Evolutionary conservation across 37 sponge, comb jelly and placozoan species (phyloP).

Genomic region (Ephydatia muelleri): DNA sequence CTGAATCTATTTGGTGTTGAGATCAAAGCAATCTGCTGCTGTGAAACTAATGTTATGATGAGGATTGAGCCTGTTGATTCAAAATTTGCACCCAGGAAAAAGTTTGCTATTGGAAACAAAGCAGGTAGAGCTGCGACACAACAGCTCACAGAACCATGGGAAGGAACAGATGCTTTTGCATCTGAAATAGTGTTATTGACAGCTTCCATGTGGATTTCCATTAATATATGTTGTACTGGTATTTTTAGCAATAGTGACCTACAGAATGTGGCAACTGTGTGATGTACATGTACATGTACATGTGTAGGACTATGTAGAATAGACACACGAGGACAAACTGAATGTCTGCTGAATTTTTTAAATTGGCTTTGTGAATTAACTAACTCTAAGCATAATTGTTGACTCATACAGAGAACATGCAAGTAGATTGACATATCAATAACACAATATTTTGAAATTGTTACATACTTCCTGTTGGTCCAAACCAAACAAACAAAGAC

Average conservation of each 20-base stretch:
- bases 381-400: too few relatives aligned
- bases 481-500: too few relatives aligned
- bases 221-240: too few relatives aligned
- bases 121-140: neutral
- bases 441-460: too few relatives aligned
- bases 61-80: neutral
- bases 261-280: neutral
- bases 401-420: too few relatives aligned
- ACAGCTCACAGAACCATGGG: neutral
- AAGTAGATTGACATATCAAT: too few relatives aligned
- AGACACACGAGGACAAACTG: too few relatives aligned
- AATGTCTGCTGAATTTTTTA: neutral
- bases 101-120: neutral
- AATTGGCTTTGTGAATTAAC: neutral
- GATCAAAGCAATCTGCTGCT: neutral
- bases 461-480: too few relatives aligned
- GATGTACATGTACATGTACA: neutral
- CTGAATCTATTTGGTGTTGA: neutral
- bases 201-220: too few relatives aligned
- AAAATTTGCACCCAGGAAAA: neutral
- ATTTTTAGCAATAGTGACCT: neutral
- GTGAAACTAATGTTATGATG: conserved; percentile 1
- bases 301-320: neutral
- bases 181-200: too few relatives aligned
- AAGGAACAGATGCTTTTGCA: neutral